Conservation (phyloP, 2,113 vertebrate genomes). For the Motacilla alba region DNA sequence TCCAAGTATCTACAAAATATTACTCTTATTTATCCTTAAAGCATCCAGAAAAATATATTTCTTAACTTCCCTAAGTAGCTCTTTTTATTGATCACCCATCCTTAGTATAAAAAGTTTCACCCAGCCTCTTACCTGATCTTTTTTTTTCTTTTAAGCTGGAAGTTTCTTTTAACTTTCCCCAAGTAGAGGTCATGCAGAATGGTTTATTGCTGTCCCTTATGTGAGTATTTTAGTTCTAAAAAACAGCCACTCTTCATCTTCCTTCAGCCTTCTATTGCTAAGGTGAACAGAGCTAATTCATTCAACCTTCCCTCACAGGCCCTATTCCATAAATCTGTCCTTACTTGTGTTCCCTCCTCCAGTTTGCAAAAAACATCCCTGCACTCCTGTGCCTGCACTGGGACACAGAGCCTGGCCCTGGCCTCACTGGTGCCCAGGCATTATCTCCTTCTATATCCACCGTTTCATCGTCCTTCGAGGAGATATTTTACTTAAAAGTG, state of each 20-base stretch:
- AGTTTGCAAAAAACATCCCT: background rate
- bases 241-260: background rate
- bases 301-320: background rate
- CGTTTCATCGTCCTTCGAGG: background rate
- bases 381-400: background rate
- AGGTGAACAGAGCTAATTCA: background rate
- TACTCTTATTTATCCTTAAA: background rate
- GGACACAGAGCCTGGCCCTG: background rate
- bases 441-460: background rate
- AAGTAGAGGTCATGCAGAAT: background rate
- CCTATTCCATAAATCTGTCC: background rate
- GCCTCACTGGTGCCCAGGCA: background rate
- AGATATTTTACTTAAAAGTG: background rate
- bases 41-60: background rate
- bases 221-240: background rate
- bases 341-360: background rate
- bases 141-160: background rate
- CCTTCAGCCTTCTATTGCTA: background rate
- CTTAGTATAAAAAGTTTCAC: background rate
- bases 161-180: background rate
- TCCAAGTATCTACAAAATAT: background rate
- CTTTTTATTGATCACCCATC: background rate
- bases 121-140: background rate
- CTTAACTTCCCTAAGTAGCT: background rate
- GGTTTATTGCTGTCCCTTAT: background rate